Percentiles rank a stretch among this genome's conserved stretches.
Conservation (phyloP, 30 jellyfish, hydroid and myxozoan genomes). For the Chironex yamaguchii region DNA sequence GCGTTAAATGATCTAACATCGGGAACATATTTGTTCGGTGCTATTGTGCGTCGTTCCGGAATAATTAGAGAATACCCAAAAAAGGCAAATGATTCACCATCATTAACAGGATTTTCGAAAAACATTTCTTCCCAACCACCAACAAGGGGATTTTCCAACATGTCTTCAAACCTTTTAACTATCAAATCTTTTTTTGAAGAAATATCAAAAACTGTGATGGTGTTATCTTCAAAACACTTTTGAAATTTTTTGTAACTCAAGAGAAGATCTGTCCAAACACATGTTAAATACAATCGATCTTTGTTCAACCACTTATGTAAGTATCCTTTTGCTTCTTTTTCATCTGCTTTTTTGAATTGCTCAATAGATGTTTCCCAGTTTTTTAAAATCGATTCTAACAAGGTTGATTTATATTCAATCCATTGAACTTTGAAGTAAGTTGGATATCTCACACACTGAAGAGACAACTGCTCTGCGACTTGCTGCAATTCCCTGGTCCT, state of each 20-base stretch:
- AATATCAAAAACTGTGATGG: conserved; percentile 8
- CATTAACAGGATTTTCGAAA: too few relatives aligned
- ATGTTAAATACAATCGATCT: background rate
- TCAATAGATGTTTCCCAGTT: background rate
- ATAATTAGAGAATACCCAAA: too few relatives aligned
- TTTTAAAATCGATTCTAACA: background rate
- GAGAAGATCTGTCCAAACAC: conserved; percentile 8
- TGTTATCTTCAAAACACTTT: conserved; percentile 21
- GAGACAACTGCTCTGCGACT: background rate
- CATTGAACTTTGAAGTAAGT: background rate
- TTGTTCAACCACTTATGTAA: background rate
- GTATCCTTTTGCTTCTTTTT: conserved; percentile 8
- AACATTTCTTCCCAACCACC: conserved; percentile 34
- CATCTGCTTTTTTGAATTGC: background rate
- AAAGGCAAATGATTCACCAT: too few relatives aligned
- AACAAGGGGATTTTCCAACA: background rate
- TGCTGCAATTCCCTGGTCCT: background rate
- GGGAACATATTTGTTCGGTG: too few relatives aligned
- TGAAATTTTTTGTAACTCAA: background rate
- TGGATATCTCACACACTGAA: background rate
- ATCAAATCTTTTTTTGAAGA: background rate
- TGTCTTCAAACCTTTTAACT: background rate
- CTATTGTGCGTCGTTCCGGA: too few relatives aligned
- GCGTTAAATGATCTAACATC: too few relatives aligned
- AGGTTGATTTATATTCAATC: background rate